A percentile compares a stretch with the other conserved stretches of the same genome.
Evolutionary conservation across 64 coral and sea anemone genomes (phyloP).

Genomic region (Acropora yongei): DNA sequence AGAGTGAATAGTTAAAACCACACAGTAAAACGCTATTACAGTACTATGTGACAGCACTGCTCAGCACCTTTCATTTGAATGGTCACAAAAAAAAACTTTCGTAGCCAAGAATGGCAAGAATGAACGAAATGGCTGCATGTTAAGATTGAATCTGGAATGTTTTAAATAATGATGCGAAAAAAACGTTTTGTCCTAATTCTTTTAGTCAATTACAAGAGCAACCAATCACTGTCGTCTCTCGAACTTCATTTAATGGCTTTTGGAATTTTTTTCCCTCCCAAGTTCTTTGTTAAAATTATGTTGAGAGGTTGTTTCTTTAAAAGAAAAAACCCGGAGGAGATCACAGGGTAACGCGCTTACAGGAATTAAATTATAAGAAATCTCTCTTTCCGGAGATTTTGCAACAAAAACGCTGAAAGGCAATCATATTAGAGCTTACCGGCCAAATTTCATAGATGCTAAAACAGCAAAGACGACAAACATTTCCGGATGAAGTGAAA

Average conservation of each 20-base stretch:
- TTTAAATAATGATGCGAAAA: no score
- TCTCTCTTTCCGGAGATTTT: not conserved
- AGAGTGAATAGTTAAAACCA: no score
- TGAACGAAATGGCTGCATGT: no score
- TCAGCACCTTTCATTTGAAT: not conserved
- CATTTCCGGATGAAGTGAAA: conserved; percentile 3
- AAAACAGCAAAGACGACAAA: not conserved
- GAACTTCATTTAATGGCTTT: not conserved
- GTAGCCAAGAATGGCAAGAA: no score
- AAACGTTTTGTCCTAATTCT: no score
- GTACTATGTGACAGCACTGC: not conserved
- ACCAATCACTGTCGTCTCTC: not conserved
- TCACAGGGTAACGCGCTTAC: not conserved
- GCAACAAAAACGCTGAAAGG: not conserved
- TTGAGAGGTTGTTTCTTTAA: not conserved
- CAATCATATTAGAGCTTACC: conserved; percentile 16
- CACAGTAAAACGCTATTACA: no score
- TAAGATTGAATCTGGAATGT: no score
- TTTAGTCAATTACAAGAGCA: not conserved
- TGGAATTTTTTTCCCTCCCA: not conserved
- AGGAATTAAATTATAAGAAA: not conserved
- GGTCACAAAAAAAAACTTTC: not conserved
- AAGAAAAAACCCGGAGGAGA: not conserved
- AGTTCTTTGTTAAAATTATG: not conserved
- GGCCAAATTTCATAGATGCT: not conserved